Conservation (phyloP, 2,113 vertebrate genomes). For the Tylochromis polylepis region DNA sequence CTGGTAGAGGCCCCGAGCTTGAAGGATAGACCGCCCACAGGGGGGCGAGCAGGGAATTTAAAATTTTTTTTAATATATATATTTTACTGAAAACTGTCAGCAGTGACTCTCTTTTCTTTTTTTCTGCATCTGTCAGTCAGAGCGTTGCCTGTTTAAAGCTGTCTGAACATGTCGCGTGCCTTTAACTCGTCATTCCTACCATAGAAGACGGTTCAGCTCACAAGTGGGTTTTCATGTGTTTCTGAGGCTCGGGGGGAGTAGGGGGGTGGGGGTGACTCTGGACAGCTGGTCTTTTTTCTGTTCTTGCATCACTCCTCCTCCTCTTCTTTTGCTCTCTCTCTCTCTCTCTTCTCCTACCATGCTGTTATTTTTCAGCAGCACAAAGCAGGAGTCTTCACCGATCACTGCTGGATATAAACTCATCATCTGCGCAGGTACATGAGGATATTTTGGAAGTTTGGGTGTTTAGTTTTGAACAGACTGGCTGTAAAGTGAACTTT, state of each 20-base stretch:
- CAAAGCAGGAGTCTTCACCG: neutral
- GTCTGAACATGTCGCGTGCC: neutral
- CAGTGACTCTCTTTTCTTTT: neutral
- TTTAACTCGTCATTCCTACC: neutral
- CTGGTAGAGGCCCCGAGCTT: too few relatives aligned
- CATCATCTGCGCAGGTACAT: neutral
- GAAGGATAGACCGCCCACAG: too few relatives aligned
- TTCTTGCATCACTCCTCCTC: neutral
- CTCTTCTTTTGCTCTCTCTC: rapidly evolving
- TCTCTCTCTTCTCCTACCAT: neutral
- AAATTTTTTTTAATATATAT: too few relatives aligned
- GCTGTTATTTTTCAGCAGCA: neutral
- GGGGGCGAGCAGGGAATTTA: too few relatives aligned
- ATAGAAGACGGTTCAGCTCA: rapidly evolving
- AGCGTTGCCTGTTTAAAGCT: neutral
- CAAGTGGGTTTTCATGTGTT: neutral
- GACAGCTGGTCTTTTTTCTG: neutral
- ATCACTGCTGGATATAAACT: neutral
- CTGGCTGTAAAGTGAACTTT: neutral
- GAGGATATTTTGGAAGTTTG: neutral
- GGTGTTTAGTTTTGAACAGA: neutral
- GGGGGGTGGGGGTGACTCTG: neutral
- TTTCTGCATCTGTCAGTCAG: neutral
- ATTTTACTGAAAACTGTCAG: neutral
- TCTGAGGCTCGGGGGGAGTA: neutral